Percentiles rank a stretch among this genome's conserved stretches.
Evolutionary conservation across 1,140 invertebrate species (phyloP).

Genomic region (Drosophila micromelanica): DNA sequence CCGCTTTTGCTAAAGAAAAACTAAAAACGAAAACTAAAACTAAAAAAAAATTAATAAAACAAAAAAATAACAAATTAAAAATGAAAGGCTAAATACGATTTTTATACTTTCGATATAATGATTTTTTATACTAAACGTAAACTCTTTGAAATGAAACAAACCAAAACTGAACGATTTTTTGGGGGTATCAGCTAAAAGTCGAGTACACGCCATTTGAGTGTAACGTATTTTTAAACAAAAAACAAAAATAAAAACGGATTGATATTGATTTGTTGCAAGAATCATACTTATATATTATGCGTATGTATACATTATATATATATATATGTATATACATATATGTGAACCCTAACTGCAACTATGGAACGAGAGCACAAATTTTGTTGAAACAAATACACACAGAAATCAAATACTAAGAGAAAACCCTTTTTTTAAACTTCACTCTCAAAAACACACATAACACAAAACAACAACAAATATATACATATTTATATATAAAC

Average conservation of each 20-base stretch:
- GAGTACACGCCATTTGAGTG: constrained; percentile 55
- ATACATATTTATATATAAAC: constrained; percentile 48
- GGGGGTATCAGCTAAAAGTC: constrained; percentile 63
- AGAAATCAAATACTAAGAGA: constrained; percentile 57
- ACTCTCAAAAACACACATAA: constrained; percentile 45
- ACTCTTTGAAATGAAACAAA: constrained; percentile 61
- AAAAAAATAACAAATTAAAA: constrained; percentile 46
- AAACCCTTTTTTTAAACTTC: constrained; percentile 52
- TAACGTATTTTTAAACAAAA: constrained; percentile 39
- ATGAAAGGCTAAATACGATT: constrained; percentile 79
- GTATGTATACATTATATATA: constrained; percentile 27
- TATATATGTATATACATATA: constrained; percentile 50
- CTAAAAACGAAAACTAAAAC: constrained; percentile 40
- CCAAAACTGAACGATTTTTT: constrained; percentile 55
- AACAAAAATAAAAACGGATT: constrained; percentile 1
- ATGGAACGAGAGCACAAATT: constrained; percentile 83
- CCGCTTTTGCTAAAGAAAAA: constrained; percentile 80
- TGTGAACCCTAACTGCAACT: constrained; percentile 77
- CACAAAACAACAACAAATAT: constrained; percentile 52
- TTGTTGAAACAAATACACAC: constrained; percentile 70
- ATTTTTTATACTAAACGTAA: constrained; percentile 82
- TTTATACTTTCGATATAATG: constrained; percentile 83
- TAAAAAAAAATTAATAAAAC: constrained; percentile 53
- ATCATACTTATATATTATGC: constrained; percentile 51
- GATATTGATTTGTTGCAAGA: constrained; percentile 47